Base-by-base conservation (phyloP, 2,113 vertebrate genomes). In the Vulpes ferrilata region DNA sequence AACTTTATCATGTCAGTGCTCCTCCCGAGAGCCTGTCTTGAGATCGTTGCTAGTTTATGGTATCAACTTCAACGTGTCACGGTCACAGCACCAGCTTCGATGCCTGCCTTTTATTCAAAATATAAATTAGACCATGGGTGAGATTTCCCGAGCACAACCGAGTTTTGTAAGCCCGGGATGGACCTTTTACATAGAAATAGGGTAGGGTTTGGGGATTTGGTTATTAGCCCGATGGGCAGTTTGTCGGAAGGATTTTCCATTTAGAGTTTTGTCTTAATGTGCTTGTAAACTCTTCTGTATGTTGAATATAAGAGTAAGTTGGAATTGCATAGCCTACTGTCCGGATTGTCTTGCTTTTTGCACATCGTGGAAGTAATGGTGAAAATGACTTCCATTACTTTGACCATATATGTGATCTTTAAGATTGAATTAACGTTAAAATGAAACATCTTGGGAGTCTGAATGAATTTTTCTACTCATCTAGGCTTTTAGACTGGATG, bases 331-430 rank as follows among this genome's bases (percentile, higher is more conserved):
- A n/a, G 78, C 57, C 30, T 82, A 93, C 83, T 64, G 15, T 94
- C 59, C 93, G 93, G 96, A 89, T 97, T 97, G 90, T 84, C 78
- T 83, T 43, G 43, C n/a, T 51, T 62, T 78, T 76, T 92, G 13
- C 0, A 15, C 16, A 11, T 65, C 22, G 0, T 53, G 92, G 22
- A 97, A 89, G 97, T 98, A 98, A 98, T 64, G 92, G 96, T 97
- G 94, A 97, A 17, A 82, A 80, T 67, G 71, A 93, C 51, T 67
- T 73, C 81, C 43, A 0, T 7, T 97, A 59, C 97, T 98, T 98
- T 92, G 10, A 92, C 93, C 64, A 97, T 5, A 35, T 53, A 82
- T 69, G 80, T 93, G 25, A 78, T 83, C 88, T 90, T 87, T 90
- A 94, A 62, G 17, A 73, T 15, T 48, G 69, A 76, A 74, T 89